Evolutionary conservation across 2,888 invertebrate genomes (phyloP).

Genomic region (Oscheius sp.): DNA sequence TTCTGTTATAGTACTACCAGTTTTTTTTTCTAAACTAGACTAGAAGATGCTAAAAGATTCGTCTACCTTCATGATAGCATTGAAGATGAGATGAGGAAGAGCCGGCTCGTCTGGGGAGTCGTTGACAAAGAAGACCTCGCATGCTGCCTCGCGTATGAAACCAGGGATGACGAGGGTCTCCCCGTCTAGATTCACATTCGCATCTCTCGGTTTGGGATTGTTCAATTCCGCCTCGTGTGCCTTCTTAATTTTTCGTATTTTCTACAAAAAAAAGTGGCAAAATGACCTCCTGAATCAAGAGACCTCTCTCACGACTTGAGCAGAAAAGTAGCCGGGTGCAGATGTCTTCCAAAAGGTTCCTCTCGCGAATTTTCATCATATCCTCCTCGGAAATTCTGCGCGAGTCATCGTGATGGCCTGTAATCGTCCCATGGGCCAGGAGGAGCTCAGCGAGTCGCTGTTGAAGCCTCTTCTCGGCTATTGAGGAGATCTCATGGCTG

Average conservation of each 20-base stretch:
- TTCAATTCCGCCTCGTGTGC: neutral
- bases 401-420: constrained; percentile 41
- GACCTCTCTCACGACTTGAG: constrained; percentile 24
- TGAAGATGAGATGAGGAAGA: constrained; percentile 17
- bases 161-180: constrained; percentile 40
- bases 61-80: constrained; percentile 9
- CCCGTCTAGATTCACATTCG: constrained; percentile 17
- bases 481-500: constrained; percentile 85
- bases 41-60: too few species aligned
- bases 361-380: constrained; percentile 38
- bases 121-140: constrained; percentile 30
- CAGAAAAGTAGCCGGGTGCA: constrained; percentile 22
- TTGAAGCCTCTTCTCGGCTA: constrained; percentile 43
- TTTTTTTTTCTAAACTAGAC: too few species aligned
- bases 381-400: constrained; percentile 43
- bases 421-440: constrained; percentile 45
- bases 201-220: constrained; percentile 20
- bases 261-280: neutral
- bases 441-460: constrained; percentile 44
- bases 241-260: constrained; percentile 1
- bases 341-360: constrained; percentile 23
- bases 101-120: constrained; percentile 26
- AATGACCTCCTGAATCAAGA: constrained; percentile 6
- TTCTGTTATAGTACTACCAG: too few species aligned
- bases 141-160: constrained; percentile 35